phyloP scores from a whole-genome alignment of 2,797 vertebrate genomes.

The Sebastes nivosus region DNA sequence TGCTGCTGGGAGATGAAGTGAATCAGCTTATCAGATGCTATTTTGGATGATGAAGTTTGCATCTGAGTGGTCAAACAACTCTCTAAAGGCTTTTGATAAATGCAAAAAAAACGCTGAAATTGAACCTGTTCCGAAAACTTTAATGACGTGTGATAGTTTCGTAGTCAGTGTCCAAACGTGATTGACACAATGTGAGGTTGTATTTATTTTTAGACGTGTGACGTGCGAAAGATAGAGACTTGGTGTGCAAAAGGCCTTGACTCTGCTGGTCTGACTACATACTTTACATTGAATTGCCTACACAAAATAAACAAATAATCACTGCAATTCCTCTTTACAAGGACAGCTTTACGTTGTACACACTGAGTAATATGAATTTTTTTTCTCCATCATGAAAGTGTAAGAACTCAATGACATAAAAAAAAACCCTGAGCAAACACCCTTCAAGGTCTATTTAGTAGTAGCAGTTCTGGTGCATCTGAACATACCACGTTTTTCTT shows the following conservation, averaged over 20 bases:
- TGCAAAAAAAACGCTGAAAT: neutral
- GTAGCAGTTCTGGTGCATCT: neutral
- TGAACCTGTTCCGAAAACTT: neutral
- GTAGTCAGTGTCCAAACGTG: neutral
- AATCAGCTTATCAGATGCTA: too few relatives aligned
- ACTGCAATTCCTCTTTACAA: too few relatives aligned
- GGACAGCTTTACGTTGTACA: too few relatives aligned
- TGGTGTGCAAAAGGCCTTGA: neutral
- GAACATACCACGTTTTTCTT: neutral
- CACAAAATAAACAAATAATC: too few relatives aligned
- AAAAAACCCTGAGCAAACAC: neutral
- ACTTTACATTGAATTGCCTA: neutral
- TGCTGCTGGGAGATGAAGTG: neutral
- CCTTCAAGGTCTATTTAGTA: neutral
- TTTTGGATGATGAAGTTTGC: neutral
- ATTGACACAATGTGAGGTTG: neutral
- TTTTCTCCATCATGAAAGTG: neutral
- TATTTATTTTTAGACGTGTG: neutral
- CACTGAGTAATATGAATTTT: too few relatives aligned
- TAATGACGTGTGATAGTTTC: neutral
- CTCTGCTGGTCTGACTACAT: neutral
- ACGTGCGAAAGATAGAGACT: neutral
- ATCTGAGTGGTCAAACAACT: neutral
- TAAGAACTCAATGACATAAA: neutral
- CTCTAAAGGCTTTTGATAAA: neutral